phyloP scores from a whole-genome alignment of 2,797 vertebrate genomes.

The Gorsachius magnificus region DNA sequence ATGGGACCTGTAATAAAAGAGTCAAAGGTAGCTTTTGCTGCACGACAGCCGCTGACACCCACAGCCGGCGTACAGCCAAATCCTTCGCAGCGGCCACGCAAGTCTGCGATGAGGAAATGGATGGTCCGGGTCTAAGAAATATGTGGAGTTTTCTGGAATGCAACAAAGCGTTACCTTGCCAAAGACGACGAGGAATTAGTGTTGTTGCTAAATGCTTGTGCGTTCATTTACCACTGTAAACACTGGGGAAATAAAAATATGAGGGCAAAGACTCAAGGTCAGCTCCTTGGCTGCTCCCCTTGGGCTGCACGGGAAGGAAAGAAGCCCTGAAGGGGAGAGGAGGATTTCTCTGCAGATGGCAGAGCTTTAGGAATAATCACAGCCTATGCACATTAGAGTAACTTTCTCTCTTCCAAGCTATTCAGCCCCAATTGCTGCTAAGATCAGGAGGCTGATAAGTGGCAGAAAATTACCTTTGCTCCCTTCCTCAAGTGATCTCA shows the following conservation, averaged over 20 bases:
- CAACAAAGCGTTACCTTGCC: background rate
- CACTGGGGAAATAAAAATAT: background rate
- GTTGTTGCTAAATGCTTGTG: background rate
- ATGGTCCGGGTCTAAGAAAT: background rate
- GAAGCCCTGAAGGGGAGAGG: background rate
- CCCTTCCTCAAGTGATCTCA: background rate
- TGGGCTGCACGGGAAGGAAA: background rate
- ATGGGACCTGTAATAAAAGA: background rate
- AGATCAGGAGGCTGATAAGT: background rate
- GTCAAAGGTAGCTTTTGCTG: background rate
- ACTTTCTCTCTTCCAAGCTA: background rate
- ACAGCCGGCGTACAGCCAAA: background rate
- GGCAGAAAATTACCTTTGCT: conserved; percentile 13
- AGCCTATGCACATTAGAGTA: background rate
- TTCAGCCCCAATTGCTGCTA: background rate
- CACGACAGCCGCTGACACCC: background rate
- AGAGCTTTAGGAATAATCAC: background rate
- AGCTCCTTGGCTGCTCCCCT: background rate
- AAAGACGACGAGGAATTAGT: background rate
- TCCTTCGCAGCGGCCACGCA: rapidly evolving
- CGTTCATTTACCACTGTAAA: background rate
- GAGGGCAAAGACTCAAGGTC: background rate
- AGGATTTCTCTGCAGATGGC: conserved; percentile 5
- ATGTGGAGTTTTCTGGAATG: background rate
- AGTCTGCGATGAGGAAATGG: background rate